Evolutionary conservation across 2,797 vertebrate species (phyloP).

Genomic region (Danio tinwini): DNA sequence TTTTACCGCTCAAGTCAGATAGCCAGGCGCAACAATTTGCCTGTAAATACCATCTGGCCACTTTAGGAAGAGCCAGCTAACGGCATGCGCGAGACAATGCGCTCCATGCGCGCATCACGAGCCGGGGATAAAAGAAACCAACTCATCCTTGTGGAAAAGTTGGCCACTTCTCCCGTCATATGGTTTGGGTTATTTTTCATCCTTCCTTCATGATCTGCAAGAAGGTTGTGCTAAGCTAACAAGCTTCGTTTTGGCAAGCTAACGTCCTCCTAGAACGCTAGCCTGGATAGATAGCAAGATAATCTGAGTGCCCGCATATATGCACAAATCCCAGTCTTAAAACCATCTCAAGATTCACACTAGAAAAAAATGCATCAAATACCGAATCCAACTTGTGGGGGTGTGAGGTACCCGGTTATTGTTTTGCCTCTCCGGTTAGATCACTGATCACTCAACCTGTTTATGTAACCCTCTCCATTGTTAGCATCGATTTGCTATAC

Average conservation of each 20-base stretch:
- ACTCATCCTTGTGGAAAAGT: conserved; percentile 23
- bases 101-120: conserved; percentile 25
- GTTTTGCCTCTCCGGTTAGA: conserved; percentile 23
- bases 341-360: neutral
- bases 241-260: conserved; percentile 46
- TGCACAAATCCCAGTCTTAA: neutral
- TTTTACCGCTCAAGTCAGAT: conserved; percentile 67
- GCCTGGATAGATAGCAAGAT: conserved; percentile 34
- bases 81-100: conserved; percentile 20
- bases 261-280: conserved; percentile 39
- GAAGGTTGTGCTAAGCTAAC: conserved; percentile 34
- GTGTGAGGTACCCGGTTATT: neutral
- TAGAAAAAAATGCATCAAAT: neutral
- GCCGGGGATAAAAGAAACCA: conserved; percentile 30
- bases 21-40: conserved; percentile 52
- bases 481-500: conserved; percentile 14
- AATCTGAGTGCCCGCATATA: conserved; percentile 2
- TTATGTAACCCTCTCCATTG: conserved; percentile 17
- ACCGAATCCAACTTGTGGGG: neutral
- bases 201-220: conserved; percentile 27
- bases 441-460: conserved; percentile 29
- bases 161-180: conserved; percentile 12
- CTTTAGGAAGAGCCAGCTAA: conserved; percentile 24
- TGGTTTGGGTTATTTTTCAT: conserved; percentile 37
- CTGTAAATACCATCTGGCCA: conserved; percentile 20